A percentile compares a stretch with the other conserved stretches of the same genome.
These are phyloP conservation scores for Drosophila helvetica DNA, from an alignment of 2,888 invertebrate genomes.

Conservation along the genomic window DNA sequence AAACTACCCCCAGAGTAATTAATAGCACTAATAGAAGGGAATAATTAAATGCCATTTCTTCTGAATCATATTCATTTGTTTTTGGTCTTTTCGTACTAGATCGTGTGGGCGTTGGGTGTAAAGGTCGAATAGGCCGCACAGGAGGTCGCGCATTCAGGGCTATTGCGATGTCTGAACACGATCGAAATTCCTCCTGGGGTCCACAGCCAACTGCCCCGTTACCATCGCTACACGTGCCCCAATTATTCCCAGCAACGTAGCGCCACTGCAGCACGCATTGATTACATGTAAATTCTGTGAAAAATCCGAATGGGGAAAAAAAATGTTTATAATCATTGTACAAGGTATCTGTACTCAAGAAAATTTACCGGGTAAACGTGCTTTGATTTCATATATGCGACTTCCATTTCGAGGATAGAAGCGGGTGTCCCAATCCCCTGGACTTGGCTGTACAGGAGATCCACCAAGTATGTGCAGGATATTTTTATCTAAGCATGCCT, in stretches of 20 bases:
- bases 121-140: constrained; percentile 82
- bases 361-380: constrained; percentile 85
- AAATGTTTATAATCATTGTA: background rate
- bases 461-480: constrained; percentile 86
- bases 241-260: constrained; percentile 93
- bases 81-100: constrained; percentile 46
- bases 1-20: constrained; percentile 87
- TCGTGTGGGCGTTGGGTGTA: constrained; percentile 73
- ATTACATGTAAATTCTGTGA: constrained; percentile 87
- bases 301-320: background rate
- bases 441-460: constrained; percentile 82
- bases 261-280: constrained; percentile 96
- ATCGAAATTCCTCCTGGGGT: constrained; percentile 94
- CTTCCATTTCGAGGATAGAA: constrained; percentile 92
- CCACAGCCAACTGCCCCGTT: constrained; percentile 93
- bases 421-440: constrained; percentile 85
- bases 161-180: constrained; percentile 92
- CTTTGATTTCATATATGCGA: constrained; percentile 90
- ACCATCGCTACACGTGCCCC: constrained; percentile 90
- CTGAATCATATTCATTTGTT: constrained; percentile 51
- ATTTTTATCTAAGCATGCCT: constrained; percentile 91
- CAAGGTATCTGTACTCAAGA: background rate
- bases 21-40: constrained; percentile 87
- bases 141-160: constrained; percentile 85
- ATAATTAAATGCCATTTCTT: constrained; percentile 75